These are phyloP conservation scores for Candidula unifasciata DNA, from an alignment of 2,888 invertebrate genomes.

Conservation along the genomic window DNA sequence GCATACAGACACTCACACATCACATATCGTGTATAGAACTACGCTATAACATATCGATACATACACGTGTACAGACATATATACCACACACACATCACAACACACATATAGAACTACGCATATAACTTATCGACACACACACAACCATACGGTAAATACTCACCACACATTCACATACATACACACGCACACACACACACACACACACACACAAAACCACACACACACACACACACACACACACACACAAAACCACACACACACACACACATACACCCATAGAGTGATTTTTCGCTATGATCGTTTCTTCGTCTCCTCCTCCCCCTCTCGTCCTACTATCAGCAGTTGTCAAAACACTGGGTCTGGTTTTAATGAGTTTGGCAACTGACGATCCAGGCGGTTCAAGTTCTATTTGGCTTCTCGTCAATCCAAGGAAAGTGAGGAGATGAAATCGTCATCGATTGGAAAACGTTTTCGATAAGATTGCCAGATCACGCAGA, in stretches of 20 bases:
- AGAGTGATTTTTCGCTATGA: not conserved
- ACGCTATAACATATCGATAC: too few species aligned
- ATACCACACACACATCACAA: too few species aligned
- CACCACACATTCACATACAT: not conserved
- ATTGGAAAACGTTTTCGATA: slow-evolving; percentile 14
- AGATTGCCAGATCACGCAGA: not conserved
- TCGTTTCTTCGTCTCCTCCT: not conserved
- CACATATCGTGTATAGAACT: too few species aligned
- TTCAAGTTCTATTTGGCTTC: slow-evolving; percentile 19
- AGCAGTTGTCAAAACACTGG: slow-evolving; percentile 21
- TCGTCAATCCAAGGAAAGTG: not conserved
- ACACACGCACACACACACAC: not conserved
- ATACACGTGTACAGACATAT: too few species aligned
- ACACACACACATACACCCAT: not conserved
- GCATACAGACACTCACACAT: too few species aligned
- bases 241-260: not conserved
- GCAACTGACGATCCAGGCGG: not conserved
- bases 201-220: not conserved
- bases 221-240: too few species aligned
- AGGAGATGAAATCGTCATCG: not conserved
- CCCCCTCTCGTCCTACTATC: not conserved
- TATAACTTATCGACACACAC: slow-evolving; percentile 11
- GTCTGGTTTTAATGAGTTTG: slow-evolving; percentile 24
- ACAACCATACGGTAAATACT: slow-evolving; percentile 1
- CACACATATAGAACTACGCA: too few species aligned